Conservation (phyloP, 1,140 invertebrate genomes). For the Pseudobourletiella spinata region DNA sequence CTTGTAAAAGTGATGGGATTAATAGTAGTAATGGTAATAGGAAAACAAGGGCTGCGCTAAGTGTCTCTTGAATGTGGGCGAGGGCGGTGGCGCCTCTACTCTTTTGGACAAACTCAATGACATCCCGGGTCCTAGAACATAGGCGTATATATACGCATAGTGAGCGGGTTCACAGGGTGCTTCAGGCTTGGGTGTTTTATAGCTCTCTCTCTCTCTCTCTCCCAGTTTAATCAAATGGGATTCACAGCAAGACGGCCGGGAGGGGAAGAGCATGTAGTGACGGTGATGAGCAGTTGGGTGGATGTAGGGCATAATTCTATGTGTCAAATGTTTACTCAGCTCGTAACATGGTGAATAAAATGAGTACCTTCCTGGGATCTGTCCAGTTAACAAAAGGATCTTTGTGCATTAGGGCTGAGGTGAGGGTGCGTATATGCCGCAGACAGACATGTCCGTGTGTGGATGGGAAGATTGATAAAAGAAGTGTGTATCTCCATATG, state of each 20-base stretch:
- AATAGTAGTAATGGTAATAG: not conserved
- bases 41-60: not conserved
- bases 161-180: slow-evolving; percentile 5
- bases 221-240: not conserved
- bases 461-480: no score
- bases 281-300: not conserved
- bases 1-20: not conserved
- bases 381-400: no score
- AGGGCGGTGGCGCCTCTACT: not conserved
- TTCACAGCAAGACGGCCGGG: not conserved
- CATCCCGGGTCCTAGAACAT: no score
- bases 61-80: not conserved
- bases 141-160: not conserved
- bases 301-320: no score
- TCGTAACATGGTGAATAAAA: no score
- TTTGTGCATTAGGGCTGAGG: no score
- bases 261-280: not conserved
- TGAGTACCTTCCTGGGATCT: no score
- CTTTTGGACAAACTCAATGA: not conserved
- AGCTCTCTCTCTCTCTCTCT: no score
- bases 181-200: slow-evolving; percentile 20
- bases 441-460: no score
- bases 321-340: no score
- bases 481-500: no score
- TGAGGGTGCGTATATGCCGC: no score